phyloP scores from a whole-genome alignment of 2,113 vertebrate genomes.

The Cranoglanis bouderius region DNA sequence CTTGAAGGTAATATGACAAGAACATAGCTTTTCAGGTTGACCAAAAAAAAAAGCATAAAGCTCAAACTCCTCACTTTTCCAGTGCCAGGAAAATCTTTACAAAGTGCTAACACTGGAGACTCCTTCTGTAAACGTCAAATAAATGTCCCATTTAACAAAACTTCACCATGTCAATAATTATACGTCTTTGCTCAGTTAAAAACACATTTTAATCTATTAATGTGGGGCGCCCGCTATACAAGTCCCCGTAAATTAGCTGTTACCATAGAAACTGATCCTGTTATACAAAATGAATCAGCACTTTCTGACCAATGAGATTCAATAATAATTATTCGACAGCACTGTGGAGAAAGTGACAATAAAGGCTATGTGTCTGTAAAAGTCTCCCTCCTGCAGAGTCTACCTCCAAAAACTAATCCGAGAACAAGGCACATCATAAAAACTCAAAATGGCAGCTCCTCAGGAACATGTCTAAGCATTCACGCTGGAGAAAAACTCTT shows the following conservation, averaged over 20 bases:
- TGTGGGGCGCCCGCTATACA: neutral
- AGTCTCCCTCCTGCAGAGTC: neutral
- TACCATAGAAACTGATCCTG: neutral
- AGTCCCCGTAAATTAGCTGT: neutral
- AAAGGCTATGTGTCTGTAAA: neutral
- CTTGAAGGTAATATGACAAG: neutral
- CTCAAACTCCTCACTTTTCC: neutral
- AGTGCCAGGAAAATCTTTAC: neutral
- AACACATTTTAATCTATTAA: neutral
- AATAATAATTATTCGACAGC: neutral
- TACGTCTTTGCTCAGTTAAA: neutral
- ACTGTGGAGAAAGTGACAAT: neutral
- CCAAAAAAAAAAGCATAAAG: neutral
- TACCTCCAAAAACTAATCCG: neutral
- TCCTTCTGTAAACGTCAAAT: neutral
- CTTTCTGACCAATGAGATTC: neutral
- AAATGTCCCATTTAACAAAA: neutral
- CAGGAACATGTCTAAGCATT: neutral
- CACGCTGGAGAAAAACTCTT: neutral
- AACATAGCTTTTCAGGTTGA: neutral
- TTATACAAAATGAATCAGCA: neutral
- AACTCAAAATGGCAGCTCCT: neutral
- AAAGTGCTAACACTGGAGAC: neutral
- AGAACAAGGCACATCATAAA: neutral
- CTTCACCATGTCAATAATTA: neutral